Conservation (phyloP, 2,888 invertebrate species). For the Tiphia femorata region DNA sequence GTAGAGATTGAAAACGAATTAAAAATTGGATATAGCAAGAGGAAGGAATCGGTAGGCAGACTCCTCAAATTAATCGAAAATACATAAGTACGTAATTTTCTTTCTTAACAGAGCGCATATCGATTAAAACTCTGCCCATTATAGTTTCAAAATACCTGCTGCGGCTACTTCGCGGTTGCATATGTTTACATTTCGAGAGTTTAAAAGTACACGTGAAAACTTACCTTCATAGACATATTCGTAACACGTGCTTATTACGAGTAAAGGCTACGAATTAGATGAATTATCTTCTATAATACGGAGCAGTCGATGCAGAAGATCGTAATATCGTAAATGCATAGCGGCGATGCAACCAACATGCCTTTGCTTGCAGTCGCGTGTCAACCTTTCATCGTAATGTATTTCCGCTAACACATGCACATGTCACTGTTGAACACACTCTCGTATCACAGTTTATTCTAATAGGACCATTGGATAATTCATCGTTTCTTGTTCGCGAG, state of each 20-base stretch:
- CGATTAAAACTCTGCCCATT: not conserved
- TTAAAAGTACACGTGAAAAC: not conserved
- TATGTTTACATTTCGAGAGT: not conserved
- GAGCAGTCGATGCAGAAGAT: not conserved
- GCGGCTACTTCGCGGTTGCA: not conserved
- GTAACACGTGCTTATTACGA: not conserved
- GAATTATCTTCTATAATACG: too few species aligned
- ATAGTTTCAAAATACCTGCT: not conserved
- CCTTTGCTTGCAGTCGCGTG: conserved; percentile 20
- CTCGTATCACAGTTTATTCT: not conserved
- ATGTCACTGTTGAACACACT: not conserved
- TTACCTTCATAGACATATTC: conserved; percentile 1
- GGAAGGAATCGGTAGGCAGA: too few species aligned
- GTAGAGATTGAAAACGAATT: too few species aligned
- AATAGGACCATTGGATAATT: not conserved
- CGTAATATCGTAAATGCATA: not conserved
- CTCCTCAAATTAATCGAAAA: too few species aligned
- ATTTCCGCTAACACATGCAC: not conserved
- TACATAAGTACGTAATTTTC: not conserved
- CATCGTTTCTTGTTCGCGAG: not conserved
- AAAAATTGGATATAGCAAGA: too few species aligned
- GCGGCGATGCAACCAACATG: conserved; percentile 19
- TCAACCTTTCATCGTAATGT: conserved; percentile 13
- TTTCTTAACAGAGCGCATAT: not conserved
- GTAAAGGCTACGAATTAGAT: not conserved